Base-by-base conservation (phyloP, 2,797 vertebrate genomes). In the Enteromius afrohamiltoni region DNA sequence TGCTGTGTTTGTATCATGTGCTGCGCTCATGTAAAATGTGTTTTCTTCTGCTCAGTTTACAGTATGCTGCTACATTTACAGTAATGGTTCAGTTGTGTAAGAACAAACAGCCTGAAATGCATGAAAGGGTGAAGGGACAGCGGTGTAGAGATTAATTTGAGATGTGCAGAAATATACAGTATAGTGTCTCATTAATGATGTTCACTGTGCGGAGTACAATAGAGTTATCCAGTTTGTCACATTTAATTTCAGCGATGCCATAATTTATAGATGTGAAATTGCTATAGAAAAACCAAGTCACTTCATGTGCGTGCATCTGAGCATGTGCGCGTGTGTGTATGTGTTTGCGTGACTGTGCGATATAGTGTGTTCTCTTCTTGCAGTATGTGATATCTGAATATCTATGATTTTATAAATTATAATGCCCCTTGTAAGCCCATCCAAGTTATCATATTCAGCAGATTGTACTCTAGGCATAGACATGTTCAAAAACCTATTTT, bases 61-160 rank as follows among this genome's bases (percentile, higher is more conserved):
- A 29, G 23, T 49, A 29, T 29, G 23, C 42, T 71, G 42, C 42
- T 70, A 47, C 42, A 10, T 42, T 42, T 11, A 11, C 40, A 42
- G 9, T 42, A 11, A 42, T 49, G 19, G 23, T 21, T 17, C 26
- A 34, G 26, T 74, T 53, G 70, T 51, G 70, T 31, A 10, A 9
- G 74, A 58, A 42, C 34, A 42, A 47, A 64, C 10, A 64, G 26
- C 26, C 76, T 78, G 11, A 62, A 78, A 21, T 47, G 4, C 60
- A 16, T 65, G 16, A 47, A 78, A 65, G 26, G 26, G 10, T 49
- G 23, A 78, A 78, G 58, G 49, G 60, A 62, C 23, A 34, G 58
- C 60, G 21, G 40, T 47, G 42, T 65, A 45, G 10, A 62, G 60
- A 78, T 34, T 65, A 78, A 78, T 49, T 47, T 65, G 17, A 65